Evolutionary conservation across 2,888 invertebrate genomes (phyloP).

Genomic region (Dasysyrphus albostriatus): DNA sequence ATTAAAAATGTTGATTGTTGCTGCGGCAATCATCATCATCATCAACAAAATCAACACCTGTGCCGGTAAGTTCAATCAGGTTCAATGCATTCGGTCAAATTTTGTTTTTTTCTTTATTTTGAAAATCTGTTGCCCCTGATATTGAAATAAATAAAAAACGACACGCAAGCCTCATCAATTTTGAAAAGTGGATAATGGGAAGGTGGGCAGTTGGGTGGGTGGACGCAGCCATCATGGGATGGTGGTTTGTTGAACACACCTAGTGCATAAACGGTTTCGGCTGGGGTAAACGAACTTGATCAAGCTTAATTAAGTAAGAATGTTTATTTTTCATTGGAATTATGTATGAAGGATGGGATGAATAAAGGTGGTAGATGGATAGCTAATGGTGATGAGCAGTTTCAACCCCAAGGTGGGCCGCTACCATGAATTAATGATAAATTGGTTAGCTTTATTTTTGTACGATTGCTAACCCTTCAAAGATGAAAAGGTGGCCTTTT

Average conservation of each 20-base stretch:
- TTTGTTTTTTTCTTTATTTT: not conserved
- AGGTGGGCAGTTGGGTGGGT: not conserved
- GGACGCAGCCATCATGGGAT: slow-evolving; percentile 11
- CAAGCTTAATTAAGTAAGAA: slow-evolving; percentile 74
- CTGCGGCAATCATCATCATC: slow-evolving; percentile 72
- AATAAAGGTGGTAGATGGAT: not conserved
- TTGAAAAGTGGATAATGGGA: slow-evolving; percentile 35
- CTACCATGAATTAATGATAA: slow-evolving; percentile 59
- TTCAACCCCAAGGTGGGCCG: slow-evolving; percentile 37
- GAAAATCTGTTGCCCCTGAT: slow-evolving; percentile 55
- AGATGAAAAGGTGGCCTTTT: not conserved
- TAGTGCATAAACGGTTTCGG: slow-evolving; percentile 68
- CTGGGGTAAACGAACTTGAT: slow-evolving; percentile 73
- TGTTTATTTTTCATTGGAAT: slow-evolving; percentile 71
- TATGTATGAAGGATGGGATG: slow-evolving; percentile 55
- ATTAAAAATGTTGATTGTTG: slow-evolving; percentile 77
- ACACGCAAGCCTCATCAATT: slow-evolving; percentile 40
- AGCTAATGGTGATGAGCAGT: slow-evolving; percentile 35
- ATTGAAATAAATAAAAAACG: slow-evolving; percentile 44
- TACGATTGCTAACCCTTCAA: slow-evolving; percentile 32
- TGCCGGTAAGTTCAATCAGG: slow-evolving; percentile 77
- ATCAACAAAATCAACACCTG: slow-evolving; percentile 76
- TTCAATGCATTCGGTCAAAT: slow-evolving; percentile 40
- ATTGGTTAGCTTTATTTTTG: slow-evolving; percentile 44
- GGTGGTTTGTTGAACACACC: slow-evolving; percentile 63